Base-by-base conservation (phyloP, 37 sponge, comb jelly and placozoan genomes). In the Theonella swinhoei region DNA sequence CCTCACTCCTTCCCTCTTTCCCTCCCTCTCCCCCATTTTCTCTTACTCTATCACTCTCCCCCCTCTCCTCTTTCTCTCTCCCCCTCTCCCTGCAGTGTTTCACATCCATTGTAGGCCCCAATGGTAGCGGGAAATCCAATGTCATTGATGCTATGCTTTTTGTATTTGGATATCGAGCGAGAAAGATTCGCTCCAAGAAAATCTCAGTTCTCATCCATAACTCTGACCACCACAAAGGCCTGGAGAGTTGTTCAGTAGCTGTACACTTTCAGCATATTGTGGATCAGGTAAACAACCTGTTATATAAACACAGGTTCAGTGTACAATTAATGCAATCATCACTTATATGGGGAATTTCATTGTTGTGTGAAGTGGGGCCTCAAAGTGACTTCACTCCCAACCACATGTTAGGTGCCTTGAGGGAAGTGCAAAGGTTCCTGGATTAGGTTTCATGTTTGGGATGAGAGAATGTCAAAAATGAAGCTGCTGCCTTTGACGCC, bases 121-220 rank as follows among this genome's bases (percentile, higher is more conserved):
- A 98, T 63, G 98, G 98, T 0, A 98, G 98, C 72, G 98, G 98
- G 22, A 98, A 98, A 84, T 95, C 96, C 34, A 98, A 98, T 72
- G 95, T 98, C 20, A 98, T 98, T 60, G 98, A 98, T 75, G 87
- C 96, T 7, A 91, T 98, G 94, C 88, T 98, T 40, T 98, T 98
- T 69, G 98, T 98, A 32, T 98, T 98, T 85, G 98, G 98, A 32
- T 98, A 91, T 69, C 91, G 95, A n/a, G 96, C 96, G 19, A 72
- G 85, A 11, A 93, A 95, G 82, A 98, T 98, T 34, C 94, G 98
- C 61, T 91, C 92, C 54, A 95, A 98, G 88, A 98, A 95, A 80
- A 60, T 98, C 38, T 80, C 92, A 23, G 94, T 95, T 9, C 82
- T 98, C 58, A 98, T 98, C 32, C 98, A 98, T 77, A 95, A 95